Evolutionary conservation across 2,797 vertebrate species (phyloP), one percentile per base, ranked within the genome.

Genomic region (Argyrosomus regius): DNA sequence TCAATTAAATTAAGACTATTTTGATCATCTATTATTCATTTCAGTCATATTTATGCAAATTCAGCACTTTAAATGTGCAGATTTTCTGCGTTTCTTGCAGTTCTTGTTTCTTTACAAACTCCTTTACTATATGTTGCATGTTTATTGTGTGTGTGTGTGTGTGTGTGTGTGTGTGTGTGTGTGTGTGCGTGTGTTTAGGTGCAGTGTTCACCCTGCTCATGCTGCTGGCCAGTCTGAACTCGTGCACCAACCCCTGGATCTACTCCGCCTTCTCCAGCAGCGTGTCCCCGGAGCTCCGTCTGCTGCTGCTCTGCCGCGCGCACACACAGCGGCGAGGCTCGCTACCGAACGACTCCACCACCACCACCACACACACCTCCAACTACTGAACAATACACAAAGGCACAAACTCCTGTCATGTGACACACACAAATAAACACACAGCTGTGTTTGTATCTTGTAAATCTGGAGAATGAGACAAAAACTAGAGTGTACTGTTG

Each of bases 181-280:
- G 26, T 64, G 58, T 63, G 56, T 77, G 83, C 66, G 35, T 80
- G 62, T 58, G 62, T 77, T 16, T 35, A 94, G 95, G 81, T 61
- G 87, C 81, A 1, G 84, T 87, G 2, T 96, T 97, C 60, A 96
- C 96, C 70, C 89, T 97, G 85, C 91, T 97, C 66, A 97, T 97
- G 96, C 82, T 97, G 28, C 85, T 97, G 80, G 96, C 96, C 89
- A 97, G 96, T 80, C 95, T 97, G 48, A 97, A 96, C 93, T 97
- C 96, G 7, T 97, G 96, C 86, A 96, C 96, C 81, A 97, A 97
- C 87, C 97, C 97, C 52, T 97, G 97, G 96, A 96, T 97, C 91
- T 97, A 97, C 72, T 95, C 96, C 0, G 90, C 94, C 58, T 97
- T 97, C 91, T 97, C 96, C 93, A 96, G 93, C 95, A 97, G 96